Conservation (phyloP, 2,888 invertebrate species). For the Noctuana brunneofusca region DNA sequence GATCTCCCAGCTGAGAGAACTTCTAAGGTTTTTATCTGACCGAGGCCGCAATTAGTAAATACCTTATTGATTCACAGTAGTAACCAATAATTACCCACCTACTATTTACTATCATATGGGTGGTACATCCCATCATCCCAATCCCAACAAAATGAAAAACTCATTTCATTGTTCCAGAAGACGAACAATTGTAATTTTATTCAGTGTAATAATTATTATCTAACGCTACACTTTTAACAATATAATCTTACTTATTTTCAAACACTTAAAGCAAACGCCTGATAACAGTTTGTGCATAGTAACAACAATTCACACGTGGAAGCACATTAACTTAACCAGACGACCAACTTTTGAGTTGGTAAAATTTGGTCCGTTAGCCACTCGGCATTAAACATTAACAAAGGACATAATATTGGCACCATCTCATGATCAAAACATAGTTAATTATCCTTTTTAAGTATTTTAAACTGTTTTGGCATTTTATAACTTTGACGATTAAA, state of each 20-base stretch:
- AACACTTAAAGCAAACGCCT: slow-evolving; percentile 50
- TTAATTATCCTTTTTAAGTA: neutral
- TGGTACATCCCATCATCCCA: neutral
- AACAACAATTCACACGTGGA: slow-evolving; percentile 56
- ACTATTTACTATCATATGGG: too few species aligned
- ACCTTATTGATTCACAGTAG: too few species aligned
- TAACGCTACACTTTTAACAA: slow-evolving; percentile 31
- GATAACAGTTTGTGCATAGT: slow-evolving; percentile 46
- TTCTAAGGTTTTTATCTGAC: too few species aligned
- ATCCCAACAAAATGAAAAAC: slow-evolving; percentile 13
- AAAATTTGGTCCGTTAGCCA: slow-evolving; percentile 32
- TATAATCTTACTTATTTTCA: slow-evolving; percentile 36
- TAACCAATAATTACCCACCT: too few species aligned
- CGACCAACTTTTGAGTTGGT: slow-evolving; percentile 45
- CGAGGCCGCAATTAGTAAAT: too few species aligned
- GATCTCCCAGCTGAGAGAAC: too few species aligned
- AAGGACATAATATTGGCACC: neutral
- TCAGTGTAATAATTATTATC: slow-evolving; percentile 27
- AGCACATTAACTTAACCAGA: slow-evolving; percentile 65
- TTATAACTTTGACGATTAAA: neutral
- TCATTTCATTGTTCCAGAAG: slow-evolving; percentile 19
- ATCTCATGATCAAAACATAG: neutral
- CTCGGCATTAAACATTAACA: slow-evolving; percentile 5
- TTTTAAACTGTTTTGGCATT: neutral
- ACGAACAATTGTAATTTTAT: slow-evolving; percentile 24